Conservation (phyloP, 2,113 vertebrate genomes). For the Epinephelus moara region DNA sequence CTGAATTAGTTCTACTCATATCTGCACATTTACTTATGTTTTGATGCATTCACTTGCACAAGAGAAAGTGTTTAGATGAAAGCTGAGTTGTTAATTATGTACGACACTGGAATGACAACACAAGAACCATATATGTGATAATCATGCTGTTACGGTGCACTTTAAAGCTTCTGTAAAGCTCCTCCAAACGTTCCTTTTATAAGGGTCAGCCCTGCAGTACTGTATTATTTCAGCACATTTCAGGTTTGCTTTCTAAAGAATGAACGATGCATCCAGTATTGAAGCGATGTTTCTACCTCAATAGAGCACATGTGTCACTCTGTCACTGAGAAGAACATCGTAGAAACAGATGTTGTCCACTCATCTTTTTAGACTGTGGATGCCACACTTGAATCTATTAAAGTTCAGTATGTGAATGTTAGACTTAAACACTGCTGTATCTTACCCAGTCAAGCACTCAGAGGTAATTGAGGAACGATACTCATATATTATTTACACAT, state of each 20-base stretch:
- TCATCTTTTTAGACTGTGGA: background rate
- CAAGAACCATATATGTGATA: background rate
- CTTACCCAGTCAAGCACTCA: slow-evolving; percentile 52
- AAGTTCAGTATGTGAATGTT: slow-evolving; percentile 49
- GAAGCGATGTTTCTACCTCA: slow-evolving; percentile 56
- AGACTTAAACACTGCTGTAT: slow-evolving; percentile 33
- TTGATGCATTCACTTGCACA: slow-evolving; percentile 46
- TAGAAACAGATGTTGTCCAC: background rate
- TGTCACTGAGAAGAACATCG: slow-evolving; percentile 8
- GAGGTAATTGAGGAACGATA: slow-evolving; percentile 50
- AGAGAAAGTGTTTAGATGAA: background rate
- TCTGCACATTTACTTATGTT: slow-evolving; percentile 42
- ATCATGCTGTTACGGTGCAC: slow-evolving; percentile 49
- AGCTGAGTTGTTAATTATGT: background rate
- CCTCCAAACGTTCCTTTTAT: slow-evolving; percentile 1
- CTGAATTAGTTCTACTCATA: slow-evolving; percentile 13
- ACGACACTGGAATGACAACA: background rate
- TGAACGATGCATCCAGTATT: background rate
- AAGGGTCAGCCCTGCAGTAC: slow-evolving; percentile 25
- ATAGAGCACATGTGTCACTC: background rate
- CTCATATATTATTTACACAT: slow-evolving; percentile 44
- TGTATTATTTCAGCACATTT: slow-evolving; percentile 47
- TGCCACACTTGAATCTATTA: slow-evolving; percentile 16
- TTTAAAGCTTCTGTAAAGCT: slow-evolving; percentile 56
- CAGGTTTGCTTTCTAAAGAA: slow-evolving; percentile 33